A percentile compares a stretch with the other conserved stretches of the same genome.
phyloP scores from a whole-genome alignment of 2,888 invertebrate species.

The Eristalis pertinax region DNA sequence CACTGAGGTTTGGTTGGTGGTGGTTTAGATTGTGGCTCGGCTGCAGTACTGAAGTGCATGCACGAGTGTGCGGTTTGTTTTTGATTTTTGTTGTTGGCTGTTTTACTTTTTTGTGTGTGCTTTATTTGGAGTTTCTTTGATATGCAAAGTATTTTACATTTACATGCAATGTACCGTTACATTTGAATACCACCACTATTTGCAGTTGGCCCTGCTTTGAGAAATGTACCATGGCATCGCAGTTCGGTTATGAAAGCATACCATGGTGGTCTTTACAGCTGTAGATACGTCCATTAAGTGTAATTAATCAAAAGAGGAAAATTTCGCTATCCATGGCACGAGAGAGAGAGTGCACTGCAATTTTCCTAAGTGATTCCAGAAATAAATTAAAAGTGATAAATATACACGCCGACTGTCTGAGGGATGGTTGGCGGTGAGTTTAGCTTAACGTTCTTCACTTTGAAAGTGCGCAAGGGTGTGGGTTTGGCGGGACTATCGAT shows the following conservation, averaged over 20 bases:
- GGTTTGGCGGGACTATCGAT: neutral
- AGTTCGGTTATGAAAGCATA: conserved; percentile 13
- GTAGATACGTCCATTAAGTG: conserved; percentile 1
- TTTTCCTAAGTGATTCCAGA: neutral
- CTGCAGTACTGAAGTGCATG: neutral
- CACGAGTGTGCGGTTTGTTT: conserved; percentile 14
- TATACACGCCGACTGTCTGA: neutral
- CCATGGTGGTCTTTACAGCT: neutral
- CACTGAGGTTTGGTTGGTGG: neutral
- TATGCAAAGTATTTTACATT: conserved; percentile 31
- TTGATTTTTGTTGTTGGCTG: neutral
- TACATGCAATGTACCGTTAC: conserved; percentile 11
- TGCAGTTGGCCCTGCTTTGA: neutral
- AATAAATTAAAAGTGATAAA: conserved; percentile 21
- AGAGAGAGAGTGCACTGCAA: neutral
- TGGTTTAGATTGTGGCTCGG: neutral
- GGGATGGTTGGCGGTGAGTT: neutral
- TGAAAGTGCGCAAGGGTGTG: neutral
- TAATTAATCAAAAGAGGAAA: conserved; percentile 40
- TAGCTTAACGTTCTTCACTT: neutral
- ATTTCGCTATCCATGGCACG: conserved; percentile 1
- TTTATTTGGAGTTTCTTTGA: neutral
- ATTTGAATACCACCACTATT: neutral
- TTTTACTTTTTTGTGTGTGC: neutral
- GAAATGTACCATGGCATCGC: neutral